Conservation (phyloP, 2,888 invertebrate genomes). For the Acanthococcus lagerstroemiae region DNA sequence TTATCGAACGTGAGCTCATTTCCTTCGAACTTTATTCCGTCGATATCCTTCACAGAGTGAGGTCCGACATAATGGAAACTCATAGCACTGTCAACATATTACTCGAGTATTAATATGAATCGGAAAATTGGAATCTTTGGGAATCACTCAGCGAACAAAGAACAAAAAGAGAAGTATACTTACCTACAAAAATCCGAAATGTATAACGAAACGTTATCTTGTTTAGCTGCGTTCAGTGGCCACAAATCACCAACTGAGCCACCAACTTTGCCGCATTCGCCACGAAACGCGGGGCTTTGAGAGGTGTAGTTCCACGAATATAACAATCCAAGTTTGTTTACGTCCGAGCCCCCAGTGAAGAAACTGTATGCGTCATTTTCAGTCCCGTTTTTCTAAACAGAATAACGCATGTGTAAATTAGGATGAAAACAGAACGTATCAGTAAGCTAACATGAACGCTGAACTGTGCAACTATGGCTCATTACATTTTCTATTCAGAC, state of each 20-base stretch:
- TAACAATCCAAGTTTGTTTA: conserved; percentile 57
- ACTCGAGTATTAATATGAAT: too few relatives aligned
- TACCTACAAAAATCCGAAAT: conserved; percentile 70
- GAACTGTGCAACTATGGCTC: too few relatives aligned
- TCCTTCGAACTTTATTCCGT: conserved; percentile 49
- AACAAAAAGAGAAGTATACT: too few relatives aligned
- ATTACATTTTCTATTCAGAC: too few relatives aligned
- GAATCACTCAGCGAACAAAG: too few relatives aligned
- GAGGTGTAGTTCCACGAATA: conserved; percentile 58
- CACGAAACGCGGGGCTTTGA: conserved; percentile 48
- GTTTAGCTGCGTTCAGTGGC: conserved; percentile 53
- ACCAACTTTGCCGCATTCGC: conserved; percentile 55
- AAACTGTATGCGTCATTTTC: conserved; percentile 62
- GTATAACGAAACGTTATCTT: conserved; percentile 54
- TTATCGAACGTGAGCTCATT: conserved; percentile 53
- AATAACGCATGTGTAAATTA: too few relatives aligned
- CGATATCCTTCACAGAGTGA: conserved; percentile 41
- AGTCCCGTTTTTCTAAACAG: conserved; percentile 61
- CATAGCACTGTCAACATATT: too few relatives aligned
- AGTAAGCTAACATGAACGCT: too few relatives aligned
- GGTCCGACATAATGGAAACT: background rate
- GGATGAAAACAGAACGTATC: too few relatives aligned
- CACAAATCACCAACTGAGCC: conserved; percentile 74
- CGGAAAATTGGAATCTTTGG: background rate
- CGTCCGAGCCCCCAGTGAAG: conserved; percentile 58